A percentile compares a stretch with the other conserved stretches of the same genome.
These are phyloP conservation scores for Crematogaster levior DNA, from an alignment of 2,888 invertebrate genomes.

Conservation along the genomic window DNA sequence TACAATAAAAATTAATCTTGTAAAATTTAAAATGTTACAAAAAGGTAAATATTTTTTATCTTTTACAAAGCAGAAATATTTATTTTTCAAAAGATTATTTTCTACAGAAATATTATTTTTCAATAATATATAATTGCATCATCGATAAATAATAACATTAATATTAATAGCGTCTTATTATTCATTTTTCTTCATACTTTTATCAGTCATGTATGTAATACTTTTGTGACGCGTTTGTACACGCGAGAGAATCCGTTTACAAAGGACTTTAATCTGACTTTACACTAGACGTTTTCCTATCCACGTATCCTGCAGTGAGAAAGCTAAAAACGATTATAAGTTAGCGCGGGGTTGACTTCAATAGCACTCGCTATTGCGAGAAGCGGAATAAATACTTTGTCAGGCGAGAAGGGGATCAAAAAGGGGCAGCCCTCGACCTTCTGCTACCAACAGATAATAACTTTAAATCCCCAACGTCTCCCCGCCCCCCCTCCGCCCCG, in stretches of 20 bases:
- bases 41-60: not conserved
- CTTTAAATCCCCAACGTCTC: conserved; percentile 72
- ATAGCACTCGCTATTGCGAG: conserved; percentile 67
- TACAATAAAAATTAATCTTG: not conserved
- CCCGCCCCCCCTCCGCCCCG: conserved; percentile 28
- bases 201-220: not conserved
- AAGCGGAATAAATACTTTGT: conserved; percentile 69
- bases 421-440: conserved; percentile 63
- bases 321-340: conserved; percentile 74
- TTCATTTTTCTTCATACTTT: not conserved
- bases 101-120: not conserved
- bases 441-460: conserved; percentile 80
- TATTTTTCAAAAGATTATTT: not conserved
- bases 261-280: conserved; percentile 17
- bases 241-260: not conserved
- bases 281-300: conserved; percentile 11
- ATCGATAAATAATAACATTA: no score
- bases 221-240: not conserved
- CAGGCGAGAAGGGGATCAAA: conserved; percentile 46
- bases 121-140: no score
- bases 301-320: conserved; percentile 21
- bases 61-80: not conserved
- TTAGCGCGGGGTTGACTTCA: conserved; percentile 67
- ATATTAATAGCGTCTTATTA: not conserved
- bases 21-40: not conserved